Conservation (phyloP, 2,113 vertebrate genomes). For the Atherinomorus stipes region DNA sequence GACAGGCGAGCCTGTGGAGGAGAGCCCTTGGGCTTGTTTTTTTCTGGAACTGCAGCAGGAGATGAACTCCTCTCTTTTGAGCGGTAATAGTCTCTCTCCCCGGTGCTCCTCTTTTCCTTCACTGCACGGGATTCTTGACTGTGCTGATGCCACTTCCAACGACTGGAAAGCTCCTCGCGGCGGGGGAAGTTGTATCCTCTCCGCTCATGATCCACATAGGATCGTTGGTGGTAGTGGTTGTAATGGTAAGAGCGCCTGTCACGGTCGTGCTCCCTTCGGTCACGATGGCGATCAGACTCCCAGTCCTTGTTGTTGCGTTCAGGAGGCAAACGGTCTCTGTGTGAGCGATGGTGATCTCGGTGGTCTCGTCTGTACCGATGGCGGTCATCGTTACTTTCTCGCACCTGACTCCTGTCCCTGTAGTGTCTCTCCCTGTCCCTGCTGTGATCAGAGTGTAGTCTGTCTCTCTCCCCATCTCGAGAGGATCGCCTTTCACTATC, state of each 20-base stretch:
- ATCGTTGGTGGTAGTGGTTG: constrained; percentile 59
- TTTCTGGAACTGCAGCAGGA: constrained; percentile 30
- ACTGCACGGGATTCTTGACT: neutral
- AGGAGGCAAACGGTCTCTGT: constrained; percentile 80
- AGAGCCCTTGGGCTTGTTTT: constrained; percentile 65
- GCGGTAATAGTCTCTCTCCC: constrained; percentile 42
- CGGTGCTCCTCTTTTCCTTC: constrained; percentile 55
- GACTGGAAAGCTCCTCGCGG: constrained; percentile 63
- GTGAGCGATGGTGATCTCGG: constrained; percentile 60
- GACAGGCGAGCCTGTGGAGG: constrained; percentile 38
- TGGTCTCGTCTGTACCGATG: constrained; percentile 77
- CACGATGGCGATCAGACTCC: constrained; percentile 75
- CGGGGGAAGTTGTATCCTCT: constrained; percentile 51
- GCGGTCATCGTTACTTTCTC: constrained; percentile 74
- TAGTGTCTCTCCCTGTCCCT: constrained; percentile 59
- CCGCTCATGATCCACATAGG: constrained; percentile 69
- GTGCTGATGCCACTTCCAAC: constrained; percentile 71
- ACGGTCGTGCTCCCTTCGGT: constrained; percentile 76
- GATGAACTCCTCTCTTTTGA: constrained; percentile 45
- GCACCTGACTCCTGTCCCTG: constrained; percentile 72
- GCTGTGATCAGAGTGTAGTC: constrained; percentile 49
- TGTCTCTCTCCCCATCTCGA: constrained; percentile 48
- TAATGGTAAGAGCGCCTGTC: constrained; percentile 77
- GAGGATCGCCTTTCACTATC: constrained; percentile 39
- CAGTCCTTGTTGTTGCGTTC: constrained; percentile 80